Conservation (phyloP, 2,113 vertebrate species). For the Sebastes schlegelii region DNA sequence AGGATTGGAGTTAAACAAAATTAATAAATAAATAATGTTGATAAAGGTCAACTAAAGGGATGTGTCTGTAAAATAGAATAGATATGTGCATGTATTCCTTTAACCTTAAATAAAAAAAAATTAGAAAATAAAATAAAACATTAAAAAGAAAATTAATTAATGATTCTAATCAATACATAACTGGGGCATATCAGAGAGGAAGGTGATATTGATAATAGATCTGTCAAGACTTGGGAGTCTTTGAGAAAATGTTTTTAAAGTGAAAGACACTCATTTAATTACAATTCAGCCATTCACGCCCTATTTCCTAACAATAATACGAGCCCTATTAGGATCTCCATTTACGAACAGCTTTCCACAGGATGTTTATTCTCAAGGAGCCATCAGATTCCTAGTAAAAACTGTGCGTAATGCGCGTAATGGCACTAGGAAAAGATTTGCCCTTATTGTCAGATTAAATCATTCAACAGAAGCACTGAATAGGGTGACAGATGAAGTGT, state of each 20-base stretch:
- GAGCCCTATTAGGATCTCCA: conserved; percentile 15
- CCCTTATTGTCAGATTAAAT: conserved; percentile 11
- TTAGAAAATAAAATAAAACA: no score
- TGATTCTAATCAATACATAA: not conserved
- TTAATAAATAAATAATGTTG: no score
- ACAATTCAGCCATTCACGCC: conserved; percentile 16
- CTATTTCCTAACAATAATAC: conserved; percentile 65
- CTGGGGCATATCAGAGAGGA: not conserved
- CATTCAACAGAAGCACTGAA: not conserved
- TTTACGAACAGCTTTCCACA: conserved; percentile 32
- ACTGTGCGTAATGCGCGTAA: conserved; percentile 60
- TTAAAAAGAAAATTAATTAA: not conserved
- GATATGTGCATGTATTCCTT: no score
- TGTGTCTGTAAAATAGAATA: no score
- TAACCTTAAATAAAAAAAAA: no score
- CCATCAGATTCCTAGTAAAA: conserved; percentile 27
- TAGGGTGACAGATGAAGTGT: conserved; percentile 15
- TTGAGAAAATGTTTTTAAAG: conserved; percentile 4
- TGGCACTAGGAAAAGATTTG: conserved; percentile 39
- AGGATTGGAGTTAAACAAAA: no score
- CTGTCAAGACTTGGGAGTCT: not conserved
- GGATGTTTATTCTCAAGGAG: conserved; percentile 30
- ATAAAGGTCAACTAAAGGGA: no score
- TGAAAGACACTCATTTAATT: conserved; percentile 27
- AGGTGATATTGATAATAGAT: not conserved